These are phyloP conservation scores for Sinonovacula constricta DNA, from an alignment of 1,140 invertebrate species.

Conservation along the genomic window DNA sequence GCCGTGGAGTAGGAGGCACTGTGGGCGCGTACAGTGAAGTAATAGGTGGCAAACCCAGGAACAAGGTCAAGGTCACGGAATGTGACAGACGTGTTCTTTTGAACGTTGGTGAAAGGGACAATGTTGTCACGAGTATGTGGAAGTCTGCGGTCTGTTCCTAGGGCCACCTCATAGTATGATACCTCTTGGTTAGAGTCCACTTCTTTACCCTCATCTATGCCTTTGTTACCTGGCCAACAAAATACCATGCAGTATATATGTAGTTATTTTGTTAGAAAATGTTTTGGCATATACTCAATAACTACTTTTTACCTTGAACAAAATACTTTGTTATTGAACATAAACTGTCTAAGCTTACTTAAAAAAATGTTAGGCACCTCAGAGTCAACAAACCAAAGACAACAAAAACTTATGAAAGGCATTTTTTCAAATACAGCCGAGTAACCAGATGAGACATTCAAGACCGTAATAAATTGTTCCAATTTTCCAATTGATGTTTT, in stretches of 20 bases:
- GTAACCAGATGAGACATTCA: too few species aligned
- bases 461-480: too few species aligned
- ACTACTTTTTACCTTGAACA: too few species aligned
- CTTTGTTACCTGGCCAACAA: slow-evolving; percentile 4
- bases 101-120: slow-evolving; percentile 58
- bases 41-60: slow-evolving; percentile 50
- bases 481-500: too few species aligned
- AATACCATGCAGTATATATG: background rate
- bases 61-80: slow-evolving; percentile 55
- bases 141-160: slow-evolving; percentile 62
- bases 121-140: slow-evolving; percentile 58
- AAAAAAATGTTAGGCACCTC: too few species aligned
- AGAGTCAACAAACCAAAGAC: too few species aligned
- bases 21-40: slow-evolving; percentile 61
- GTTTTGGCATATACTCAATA: too few species aligned
- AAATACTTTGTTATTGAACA: too few species aligned
- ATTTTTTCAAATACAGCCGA: too few species aligned
- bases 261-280: too few species aligned
- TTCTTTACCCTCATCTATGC: slow-evolving; percentile 7
- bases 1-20: slow-evolving; percentile 37
- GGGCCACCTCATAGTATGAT: slow-evolving; percentile 56
- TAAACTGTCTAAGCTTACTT: too few species aligned
- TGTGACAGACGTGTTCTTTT: slow-evolving; percentile 55
- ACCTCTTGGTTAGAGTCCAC: slow-evolving; percentile 45
- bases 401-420: too few species aligned